phyloP scores from a whole-genome alignment of 2,888 invertebrate species.

The Melolontha melolontha region DNA sequence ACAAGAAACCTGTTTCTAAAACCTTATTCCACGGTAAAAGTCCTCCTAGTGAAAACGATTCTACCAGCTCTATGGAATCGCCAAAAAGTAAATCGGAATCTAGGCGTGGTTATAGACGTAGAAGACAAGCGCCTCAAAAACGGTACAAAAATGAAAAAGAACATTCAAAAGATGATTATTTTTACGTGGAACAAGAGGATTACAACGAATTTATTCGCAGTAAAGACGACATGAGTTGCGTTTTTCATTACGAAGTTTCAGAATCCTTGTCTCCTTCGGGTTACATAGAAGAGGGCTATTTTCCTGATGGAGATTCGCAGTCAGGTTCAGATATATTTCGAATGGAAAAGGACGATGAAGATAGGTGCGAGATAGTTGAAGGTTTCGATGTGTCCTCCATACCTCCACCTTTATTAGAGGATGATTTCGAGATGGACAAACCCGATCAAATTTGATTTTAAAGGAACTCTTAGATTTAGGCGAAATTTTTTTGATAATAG shows the following conservation, averaged over 20 bases:
- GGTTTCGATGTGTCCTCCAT: constrained; percentile 81
- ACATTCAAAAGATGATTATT: constrained; percentile 62
- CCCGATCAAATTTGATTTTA: constrained; percentile 64
- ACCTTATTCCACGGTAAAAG: constrained; percentile 74
- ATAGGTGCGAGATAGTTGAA: constrained; percentile 78
- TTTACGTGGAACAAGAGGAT: constrained; percentile 60
- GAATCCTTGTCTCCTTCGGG: constrained; percentile 32
- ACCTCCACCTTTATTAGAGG: constrained; percentile 82
- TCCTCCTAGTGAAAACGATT: constrained; percentile 81
- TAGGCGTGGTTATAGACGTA: constrained; percentile 76
- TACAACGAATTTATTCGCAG: constrained; percentile 61
- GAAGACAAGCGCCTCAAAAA: constrained; percentile 73
- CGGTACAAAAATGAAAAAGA: constrained; percentile 70
- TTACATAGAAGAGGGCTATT: constrained; percentile 71
- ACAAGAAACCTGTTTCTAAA: constrained; percentile 69
- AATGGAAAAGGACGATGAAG: constrained; percentile 65
- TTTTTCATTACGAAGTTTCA: constrained; percentile 58
- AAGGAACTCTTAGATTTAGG: constrained; percentile 45
- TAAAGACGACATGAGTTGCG: constrained; percentile 61
- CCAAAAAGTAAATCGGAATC: constrained; percentile 68
- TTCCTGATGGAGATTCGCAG: constrained; percentile 72
- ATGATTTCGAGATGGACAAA: constrained; percentile 75
- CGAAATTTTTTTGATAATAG: constrained; percentile 11
- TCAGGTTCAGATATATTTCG: constrained; percentile 66
- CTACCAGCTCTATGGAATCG: constrained; percentile 79